Conservation (phyloP, 2,888 invertebrate genomes). For the Nephrotoma appendiculata region DNA sequence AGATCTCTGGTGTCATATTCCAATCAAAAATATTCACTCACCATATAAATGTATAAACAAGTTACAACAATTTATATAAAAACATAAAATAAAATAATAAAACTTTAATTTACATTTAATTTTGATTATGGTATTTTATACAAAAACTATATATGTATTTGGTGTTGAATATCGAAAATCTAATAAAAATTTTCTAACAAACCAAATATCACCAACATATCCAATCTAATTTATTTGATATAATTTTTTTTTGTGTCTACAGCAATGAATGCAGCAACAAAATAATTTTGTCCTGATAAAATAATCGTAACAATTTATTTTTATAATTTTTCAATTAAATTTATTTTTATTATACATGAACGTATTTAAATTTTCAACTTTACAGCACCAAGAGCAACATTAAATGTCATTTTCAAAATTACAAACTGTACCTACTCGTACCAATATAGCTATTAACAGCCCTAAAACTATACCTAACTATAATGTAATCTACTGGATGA, state of each 20-base stretch:
- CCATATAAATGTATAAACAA: background rate
- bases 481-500: background rate
- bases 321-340: background rate
- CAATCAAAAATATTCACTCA: background rate
- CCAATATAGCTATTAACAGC: background rate
- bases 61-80: background rate
- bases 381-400: background rate
- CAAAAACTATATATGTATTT: background rate
- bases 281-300: background rate
- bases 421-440: background rate
- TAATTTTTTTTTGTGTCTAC: background rate
- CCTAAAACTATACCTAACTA: background rate
- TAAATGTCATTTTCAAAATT: background rate
- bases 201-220: background rate
- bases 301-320: background rate
- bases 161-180: background rate
- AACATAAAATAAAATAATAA: background rate
- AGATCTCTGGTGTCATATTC: background rate
- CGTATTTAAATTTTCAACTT: background rate
- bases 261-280: background rate
- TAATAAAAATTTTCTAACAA: background rate
- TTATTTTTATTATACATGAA: background rate
- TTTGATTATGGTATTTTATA: background rate
- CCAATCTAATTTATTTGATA: background rate
- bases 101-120: background rate